Base-by-base conservation (phyloP, 2,888 invertebrate genomes). In the Crossocerus cetratus region DNA sequence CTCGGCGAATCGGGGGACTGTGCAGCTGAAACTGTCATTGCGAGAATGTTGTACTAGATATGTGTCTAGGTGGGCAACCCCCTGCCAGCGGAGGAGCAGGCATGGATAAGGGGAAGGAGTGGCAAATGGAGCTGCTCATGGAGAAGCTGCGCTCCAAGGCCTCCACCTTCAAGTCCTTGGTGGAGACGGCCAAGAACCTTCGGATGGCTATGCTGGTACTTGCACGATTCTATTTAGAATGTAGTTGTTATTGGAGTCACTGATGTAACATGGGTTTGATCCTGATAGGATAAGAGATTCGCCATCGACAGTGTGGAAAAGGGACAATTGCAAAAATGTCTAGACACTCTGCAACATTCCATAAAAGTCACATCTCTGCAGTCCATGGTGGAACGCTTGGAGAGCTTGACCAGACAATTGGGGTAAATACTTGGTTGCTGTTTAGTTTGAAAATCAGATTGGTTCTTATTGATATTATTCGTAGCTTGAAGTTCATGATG, bases 291-390 rank as follows among this genome's bases (percentile, higher is more conserved):
- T 86, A 97, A 98, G 89, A 93, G 97, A 74, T 97, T 96, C 91
- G 95, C 96, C 3, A 92, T 97, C 65, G 98, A 98, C 86, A 94
- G 94, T 83, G 93, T 94, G 49, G 98, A 98, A 88, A 94, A 96
- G 86, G 93, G 94, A 85, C 96, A 96, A 84, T 92, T 98, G 72
- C 97, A 98, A 89, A 96, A 96, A 91, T 97, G 97, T 89, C 91
- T 98, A 77, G 98, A 98, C 88, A 96, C 96, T 70, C 92, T 98
- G 82, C 98, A 98, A 87, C 96, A 97, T 90, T 97, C 97, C 74
- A 98, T 98, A 80, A 97, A 97, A 93, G 97, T 98, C 1, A 96
- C 95, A 72, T 97, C 97, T 0, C 91, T 97, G 60, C 97, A 97
- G 88, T 97, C 97, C 56, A 95, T 98, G 91, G 95, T 98, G 44